Conservation (phyloP, 2,888 invertebrate species). For the Nebria brevicollis region DNA sequence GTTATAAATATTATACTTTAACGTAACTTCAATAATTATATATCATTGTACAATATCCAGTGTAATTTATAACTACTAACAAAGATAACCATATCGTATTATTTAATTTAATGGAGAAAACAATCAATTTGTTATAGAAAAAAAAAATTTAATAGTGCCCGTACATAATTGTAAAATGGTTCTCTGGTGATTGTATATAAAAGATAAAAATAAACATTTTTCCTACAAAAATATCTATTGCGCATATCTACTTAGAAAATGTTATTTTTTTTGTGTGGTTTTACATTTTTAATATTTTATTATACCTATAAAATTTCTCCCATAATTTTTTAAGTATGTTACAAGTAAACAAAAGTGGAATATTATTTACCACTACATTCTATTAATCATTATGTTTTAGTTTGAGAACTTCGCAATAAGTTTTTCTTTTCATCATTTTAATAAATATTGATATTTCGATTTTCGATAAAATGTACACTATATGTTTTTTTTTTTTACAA, state of each 20-base stretch:
- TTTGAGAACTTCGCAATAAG: not conserved
- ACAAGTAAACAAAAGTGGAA: too few species aligned
- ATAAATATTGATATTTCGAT: conserved; percentile 25
- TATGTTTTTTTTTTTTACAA: conserved; percentile 18
- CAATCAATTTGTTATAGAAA: too few species aligned
- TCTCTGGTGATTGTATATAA: not conserved
- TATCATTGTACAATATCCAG: not conserved
- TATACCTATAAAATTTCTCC: conserved; percentile 6
- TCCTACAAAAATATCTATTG: conserved; percentile 45
- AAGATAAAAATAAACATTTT: conserved; percentile 3
- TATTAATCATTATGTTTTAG: not conserved
- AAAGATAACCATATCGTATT: not conserved
- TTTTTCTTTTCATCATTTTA: conserved; percentile 10
- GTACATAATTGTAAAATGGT: not conserved
- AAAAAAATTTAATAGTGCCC: too few species aligned
- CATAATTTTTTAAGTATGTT: too few species aligned
- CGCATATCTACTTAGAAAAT: conserved; percentile 33
- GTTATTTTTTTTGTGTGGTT: conserved; percentile 9
- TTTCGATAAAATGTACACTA: conserved; percentile 27
- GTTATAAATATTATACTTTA: not conserved
- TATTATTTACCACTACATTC: too few species aligned
- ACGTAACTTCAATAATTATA: not conserved
- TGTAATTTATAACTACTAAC: not conserved
- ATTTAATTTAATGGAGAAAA: too few species aligned
- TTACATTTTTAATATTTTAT: not conserved